phyloP scores from a whole-genome alignment of 2,888 invertebrate genomes.

The Habrosyne pyritoides region DNA sequence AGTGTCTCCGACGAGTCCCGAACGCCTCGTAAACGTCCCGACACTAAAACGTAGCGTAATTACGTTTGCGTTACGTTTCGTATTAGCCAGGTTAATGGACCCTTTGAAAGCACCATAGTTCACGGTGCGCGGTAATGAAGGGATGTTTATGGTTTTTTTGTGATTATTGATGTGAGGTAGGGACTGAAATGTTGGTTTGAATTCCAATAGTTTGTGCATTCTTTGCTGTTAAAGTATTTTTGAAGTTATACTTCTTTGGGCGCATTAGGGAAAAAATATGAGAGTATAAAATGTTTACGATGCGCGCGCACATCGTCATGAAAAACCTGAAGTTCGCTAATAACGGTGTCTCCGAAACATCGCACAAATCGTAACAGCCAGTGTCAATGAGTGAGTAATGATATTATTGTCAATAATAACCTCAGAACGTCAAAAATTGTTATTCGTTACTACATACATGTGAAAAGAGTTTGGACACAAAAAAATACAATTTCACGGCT shows the following conservation, averaged over 20 bases:
- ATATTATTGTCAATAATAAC: too few species aligned
- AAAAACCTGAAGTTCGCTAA: too few species aligned
- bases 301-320: too few species aligned
- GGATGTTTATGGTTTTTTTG: background rate
- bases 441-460: too few species aligned
- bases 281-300: too few species aligned
- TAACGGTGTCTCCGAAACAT: too few species aligned
- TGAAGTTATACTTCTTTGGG: background rate
- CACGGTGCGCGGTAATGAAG: background rate
- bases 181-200: background rate
- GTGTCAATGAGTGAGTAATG: too few species aligned
- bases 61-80: slow-evolving; percentile 41
- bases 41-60: slow-evolving; percentile 48
- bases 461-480: too few species aligned
- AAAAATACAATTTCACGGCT: too few species aligned
- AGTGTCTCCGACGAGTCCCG: slow-evolving; percentile 23
- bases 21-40: slow-evolving; percentile 40
- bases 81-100: slow-evolving; percentile 31
- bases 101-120: slow-evolving; percentile 9
- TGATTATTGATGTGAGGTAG: background rate
- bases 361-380: too few species aligned
- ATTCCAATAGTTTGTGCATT: background rate
- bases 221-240: background rate
- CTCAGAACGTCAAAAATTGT: too few species aligned
- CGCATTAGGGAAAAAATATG: too few species aligned